Conservation (phyloP, 2,113 vertebrate species). For the Anser brachyrhynchus region DNA sequence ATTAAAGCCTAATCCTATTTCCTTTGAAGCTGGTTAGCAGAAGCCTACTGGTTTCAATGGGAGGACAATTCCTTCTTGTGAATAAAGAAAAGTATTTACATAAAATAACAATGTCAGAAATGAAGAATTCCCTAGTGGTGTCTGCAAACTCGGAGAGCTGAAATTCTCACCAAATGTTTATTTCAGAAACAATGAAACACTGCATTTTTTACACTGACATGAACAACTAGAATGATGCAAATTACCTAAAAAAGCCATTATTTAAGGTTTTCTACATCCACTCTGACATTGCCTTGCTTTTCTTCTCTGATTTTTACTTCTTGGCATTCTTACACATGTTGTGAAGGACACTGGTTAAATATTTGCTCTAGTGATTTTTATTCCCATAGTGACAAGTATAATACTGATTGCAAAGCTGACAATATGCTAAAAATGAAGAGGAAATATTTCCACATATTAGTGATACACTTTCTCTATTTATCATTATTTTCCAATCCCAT, state of each 20-base stretch:
- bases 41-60: constrained; percentile 19
- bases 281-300: neutral
- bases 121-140: constrained; percentile 17
- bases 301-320: neutral
- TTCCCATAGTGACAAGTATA: neutral
- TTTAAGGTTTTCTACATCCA: neutral
- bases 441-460: neutral
- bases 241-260: neutral
- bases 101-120: constrained; percentile 43
- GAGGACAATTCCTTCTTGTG: constrained; percentile 14
- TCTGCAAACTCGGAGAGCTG: neutral
- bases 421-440: neutral
- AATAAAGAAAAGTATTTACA: constrained; percentile 25
- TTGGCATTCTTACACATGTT: neutral
- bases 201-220: neutral
- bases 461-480: neutral
- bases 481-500: neutral
- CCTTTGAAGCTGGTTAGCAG: constrained; percentile 1
- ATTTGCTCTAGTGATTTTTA: neutral
- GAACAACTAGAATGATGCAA: neutral
- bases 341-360: neutral
- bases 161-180: constrained; percentile 23
- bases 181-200: neutral
- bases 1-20: constrained; percentile 30
- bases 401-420: neutral